Evolutionary conservation across 35 echinoderm and acorn worm genomes (phyloP), one percentile per base, ranked within the genome.

Genomic region (Stichopus chloronotus): DNA sequence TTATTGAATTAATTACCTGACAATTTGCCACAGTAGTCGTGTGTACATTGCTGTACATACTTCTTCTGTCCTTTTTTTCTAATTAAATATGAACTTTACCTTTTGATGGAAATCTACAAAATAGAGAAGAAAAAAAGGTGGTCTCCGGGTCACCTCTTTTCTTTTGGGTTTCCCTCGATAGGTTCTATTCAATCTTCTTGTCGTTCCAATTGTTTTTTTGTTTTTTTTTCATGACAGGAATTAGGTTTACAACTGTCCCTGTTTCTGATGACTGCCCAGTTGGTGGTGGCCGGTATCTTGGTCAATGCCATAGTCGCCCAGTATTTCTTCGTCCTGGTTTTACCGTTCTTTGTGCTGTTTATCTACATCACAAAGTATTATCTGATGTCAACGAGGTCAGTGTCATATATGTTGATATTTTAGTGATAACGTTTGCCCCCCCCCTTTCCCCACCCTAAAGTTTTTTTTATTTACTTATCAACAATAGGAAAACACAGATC

Each of bases 381-480:
- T 76, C 52, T 98, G 8, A 83, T 77, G 23, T 92, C 96, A 43
- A 92, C 96, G 54, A 98, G 96, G 96, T 95, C 71, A 63, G 56
- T 30, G 86, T 22, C 11, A 6, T 30, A 16, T 21, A 21, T 72
- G 13, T 72, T 72, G 69, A 21, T 72, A 11, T 72, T 1, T 43
- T 43, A 43, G 30, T 43, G 30, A 43, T 43, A 43, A 43, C 30
- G 7, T 6, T 83, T 83, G 30, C n/a, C 14, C 53, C 30, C 30
- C 14, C 23, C 21, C 4, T 7, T 22, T 83, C 53, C 17, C 11
- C 8, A 76, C 24, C 5, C 5, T 0, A 76, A 4, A 0, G 4
- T 6, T 9, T 76, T 76, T 76, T 8, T 24, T 17, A 12, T 12
- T 6, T 11, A 13, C 24, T 17, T 76, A 6, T 20, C 72, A 76